These are phyloP conservation scores for Hartigia nigra DNA, from an alignment of 2,888 invertebrate species.

Conservation along the genomic window DNA sequence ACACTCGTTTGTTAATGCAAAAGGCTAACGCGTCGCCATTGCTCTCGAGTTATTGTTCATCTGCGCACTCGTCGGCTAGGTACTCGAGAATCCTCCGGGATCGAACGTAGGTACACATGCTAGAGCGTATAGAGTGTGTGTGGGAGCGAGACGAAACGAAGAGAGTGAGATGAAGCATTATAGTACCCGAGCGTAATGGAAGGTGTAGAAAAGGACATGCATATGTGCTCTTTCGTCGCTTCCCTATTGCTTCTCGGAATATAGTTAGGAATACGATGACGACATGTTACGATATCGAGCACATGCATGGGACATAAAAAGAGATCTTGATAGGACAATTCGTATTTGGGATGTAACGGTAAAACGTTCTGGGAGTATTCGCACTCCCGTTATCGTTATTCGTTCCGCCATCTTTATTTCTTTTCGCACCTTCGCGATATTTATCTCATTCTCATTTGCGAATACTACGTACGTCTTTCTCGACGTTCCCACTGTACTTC, in stretches of 20 bases:
- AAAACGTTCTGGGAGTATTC: not conserved
- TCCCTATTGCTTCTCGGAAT: not conserved
- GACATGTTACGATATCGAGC: not conserved
- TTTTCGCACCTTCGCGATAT: not conserved
- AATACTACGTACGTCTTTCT: not conserved
- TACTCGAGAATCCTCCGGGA: not conserved
- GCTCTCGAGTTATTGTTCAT: not conserved
- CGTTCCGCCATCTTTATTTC: not conserved
- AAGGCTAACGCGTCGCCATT: conserved; percentile 5
- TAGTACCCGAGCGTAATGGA: not conserved
- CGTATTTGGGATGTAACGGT: not conserved
- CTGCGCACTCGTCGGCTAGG: not conserved
- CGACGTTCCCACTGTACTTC: not conserved
- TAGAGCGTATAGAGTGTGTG: conserved; percentile 21
- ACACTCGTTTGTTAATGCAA: not conserved
- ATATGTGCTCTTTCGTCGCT: not conserved
- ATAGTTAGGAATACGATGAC: not conserved
- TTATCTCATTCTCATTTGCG: not conserved
- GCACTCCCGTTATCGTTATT: not conserved
- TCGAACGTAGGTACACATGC: conserved; percentile 42
- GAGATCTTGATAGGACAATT: not conserved
- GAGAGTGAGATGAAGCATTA: not conserved
- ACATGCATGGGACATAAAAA: not conserved
- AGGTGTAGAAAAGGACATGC: not conserved
- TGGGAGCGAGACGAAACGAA: not conserved